Evolutionary conservation across 2,113 vertebrate genomes (phyloP).

Genomic region (Sylvia atricapilla): DNA sequence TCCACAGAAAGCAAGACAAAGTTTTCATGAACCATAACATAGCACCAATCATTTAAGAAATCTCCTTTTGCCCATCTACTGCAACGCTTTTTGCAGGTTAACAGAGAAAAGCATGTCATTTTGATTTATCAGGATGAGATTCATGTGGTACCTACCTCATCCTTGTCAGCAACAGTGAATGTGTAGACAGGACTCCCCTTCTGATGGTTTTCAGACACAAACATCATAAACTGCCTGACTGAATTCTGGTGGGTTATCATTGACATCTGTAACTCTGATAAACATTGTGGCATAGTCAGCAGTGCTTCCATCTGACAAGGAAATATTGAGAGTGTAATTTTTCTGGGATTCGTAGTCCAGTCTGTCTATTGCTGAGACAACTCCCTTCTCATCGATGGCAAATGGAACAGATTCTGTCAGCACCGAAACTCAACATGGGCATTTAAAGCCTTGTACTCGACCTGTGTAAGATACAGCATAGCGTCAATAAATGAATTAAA

Average conservation of each 20-base stretch:
- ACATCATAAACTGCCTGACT: conserved; percentile 55
- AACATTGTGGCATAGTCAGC: conserved; percentile 58
- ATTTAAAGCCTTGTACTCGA: conserved; percentile 46
- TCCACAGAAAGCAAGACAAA: background rate
- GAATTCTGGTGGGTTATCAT: conserved; percentile 78
- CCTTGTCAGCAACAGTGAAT: conserved; percentile 73
- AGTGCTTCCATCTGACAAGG: conserved; percentile 67
- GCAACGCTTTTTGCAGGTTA: background rate
- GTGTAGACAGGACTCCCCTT: conserved; percentile 63
- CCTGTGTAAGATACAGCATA: conserved; percentile 47
- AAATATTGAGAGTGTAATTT: conserved; percentile 66
- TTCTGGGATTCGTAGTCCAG: conserved; percentile 72
- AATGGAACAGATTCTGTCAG: conserved; percentile 62
- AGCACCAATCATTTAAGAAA: background rate
- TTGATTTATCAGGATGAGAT: background rate
- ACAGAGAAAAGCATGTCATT: background rate
- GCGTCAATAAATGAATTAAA: background rate
- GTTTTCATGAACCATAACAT: background rate
- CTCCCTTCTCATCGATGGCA: conserved; percentile 47
- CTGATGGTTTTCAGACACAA: conserved; percentile 73
- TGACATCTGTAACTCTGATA: conserved; percentile 73
- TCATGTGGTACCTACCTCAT: conserved; percentile 67
- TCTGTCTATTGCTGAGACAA: conserved; percentile 54
- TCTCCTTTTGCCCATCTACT: background rate
- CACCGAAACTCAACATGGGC: conserved; percentile 47